These are phyloP conservation scores for Amniataba percoides DNA, from an alignment of 2,797 vertebrate genomes.

Conservation along the genomic window DNA sequence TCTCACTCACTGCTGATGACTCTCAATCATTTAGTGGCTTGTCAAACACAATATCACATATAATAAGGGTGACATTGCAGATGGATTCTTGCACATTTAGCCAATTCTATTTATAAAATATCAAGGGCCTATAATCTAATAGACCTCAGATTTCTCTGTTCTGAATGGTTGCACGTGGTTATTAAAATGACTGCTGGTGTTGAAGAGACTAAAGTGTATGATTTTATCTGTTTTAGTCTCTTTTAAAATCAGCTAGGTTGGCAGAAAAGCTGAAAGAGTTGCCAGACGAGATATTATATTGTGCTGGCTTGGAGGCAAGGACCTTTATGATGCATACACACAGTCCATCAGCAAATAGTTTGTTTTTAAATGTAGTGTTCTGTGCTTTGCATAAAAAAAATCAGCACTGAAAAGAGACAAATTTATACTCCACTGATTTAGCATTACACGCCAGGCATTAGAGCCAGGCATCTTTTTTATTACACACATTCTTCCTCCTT, in stretches of 20 bases:
- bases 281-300: background rate
- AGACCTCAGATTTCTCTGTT: background rate
- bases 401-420: background rate
- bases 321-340: background rate
- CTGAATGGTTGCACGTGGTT: background rate
- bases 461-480: background rate
- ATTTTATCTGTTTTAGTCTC: background rate
- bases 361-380: background rate
- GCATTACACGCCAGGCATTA: background rate
- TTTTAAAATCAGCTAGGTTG: background rate
- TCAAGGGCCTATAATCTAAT: constrained; percentile 21
- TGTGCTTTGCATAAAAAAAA: too few species aligned
- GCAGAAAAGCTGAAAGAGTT: background rate
- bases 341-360: background rate
- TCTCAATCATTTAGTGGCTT: background rate
- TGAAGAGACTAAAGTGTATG: background rate
- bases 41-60: constrained; percentile 3
- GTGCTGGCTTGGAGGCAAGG: background rate
- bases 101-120: background rate
- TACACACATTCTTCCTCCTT: background rate
- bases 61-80: constrained; percentile 6
- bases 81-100: constrained; percentile 4
- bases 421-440: background rate
- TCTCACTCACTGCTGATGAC: constrained; percentile 8
- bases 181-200: background rate